Evolutionary conservation across 1,140 invertebrate species (phyloP), one percentile per base, ranked within the genome.

Genomic region (Muscidifurax raptorellus): DNA sequence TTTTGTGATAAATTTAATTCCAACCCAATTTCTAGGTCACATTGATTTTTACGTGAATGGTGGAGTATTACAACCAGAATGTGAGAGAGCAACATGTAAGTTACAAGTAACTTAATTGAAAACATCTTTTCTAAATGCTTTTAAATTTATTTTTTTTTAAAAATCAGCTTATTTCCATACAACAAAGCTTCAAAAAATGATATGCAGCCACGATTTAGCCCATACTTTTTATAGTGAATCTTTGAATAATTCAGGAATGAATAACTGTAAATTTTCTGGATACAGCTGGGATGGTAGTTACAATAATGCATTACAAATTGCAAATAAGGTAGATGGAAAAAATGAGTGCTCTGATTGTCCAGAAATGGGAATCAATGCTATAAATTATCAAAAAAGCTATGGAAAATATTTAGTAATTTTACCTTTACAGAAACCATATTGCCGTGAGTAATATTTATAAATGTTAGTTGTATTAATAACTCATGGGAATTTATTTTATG

Each of bases 41-140:
- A 92, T 94, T 52, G 96, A 96, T 88, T 96, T 96, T 90, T 96
- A 95, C 89, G 95, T 95, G 0, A 96, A 96, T 86, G 95, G 95
- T 12, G 94, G 94, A 25, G 94, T 92, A 91, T 91, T 91, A 66
- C 94, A 95, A 86, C 94, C 94, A 0, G 94, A 94, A 0, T 95
- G 94, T 85, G 69, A 71, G 10, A 30, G 3, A 32, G 27, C 4
- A 28, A 1, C 27, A 71, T 28, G 30, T 32, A 22, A 71, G 69
- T 28, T 30, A 18, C 15, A 30, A 12, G 30, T 71, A 15, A 5
- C 15, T 1, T 59, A 22, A 59, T 22, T 59, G 4, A 7, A 59
- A 18, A 59, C 0, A 7, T n/a, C 15, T 0, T 59, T 10, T 22
- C n/a, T 59, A 59, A 22, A 59, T n/a, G 5, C 5, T 59, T 47